A percentile compares a stretch with the other conserved stretches of the same genome.
These are phyloP conservation scores for Sibirionetta formosa DNA, from an alignment of 2,797 vertebrate genomes.

Conservation along the genomic window DNA sequence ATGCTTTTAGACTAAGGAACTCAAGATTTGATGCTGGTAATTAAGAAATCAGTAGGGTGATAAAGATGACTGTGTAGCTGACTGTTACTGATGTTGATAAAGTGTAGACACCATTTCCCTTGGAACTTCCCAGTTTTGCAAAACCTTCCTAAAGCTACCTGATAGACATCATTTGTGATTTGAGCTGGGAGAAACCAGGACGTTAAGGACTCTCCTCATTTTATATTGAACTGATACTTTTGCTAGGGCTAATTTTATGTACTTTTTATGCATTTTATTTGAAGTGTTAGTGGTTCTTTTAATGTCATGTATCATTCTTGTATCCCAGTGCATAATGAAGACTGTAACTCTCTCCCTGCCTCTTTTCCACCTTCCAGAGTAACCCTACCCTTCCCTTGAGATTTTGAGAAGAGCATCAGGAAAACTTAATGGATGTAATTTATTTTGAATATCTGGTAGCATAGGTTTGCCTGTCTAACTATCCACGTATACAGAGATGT, in stretches of 20 bases:
- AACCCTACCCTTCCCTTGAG: background rate
- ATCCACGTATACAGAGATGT: accelerated
- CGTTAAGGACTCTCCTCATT: background rate
- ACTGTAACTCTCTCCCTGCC: background rate
- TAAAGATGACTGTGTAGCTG: background rate
- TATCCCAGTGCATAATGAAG: background rate
- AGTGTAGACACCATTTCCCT: background rate
- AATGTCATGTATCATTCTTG: background rate
- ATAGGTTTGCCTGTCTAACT: accelerated
- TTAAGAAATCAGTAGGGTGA: background rate
- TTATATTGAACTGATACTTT: background rate
- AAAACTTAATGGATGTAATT: background rate
- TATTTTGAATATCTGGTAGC: background rate
- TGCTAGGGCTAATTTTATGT: background rate
- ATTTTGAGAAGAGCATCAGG: background rate
- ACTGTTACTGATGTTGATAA: background rate
- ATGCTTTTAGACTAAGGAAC: background rate
- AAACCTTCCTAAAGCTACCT: background rate
- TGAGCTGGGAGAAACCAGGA: background rate
- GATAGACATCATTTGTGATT: background rate
- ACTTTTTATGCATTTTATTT: background rate
- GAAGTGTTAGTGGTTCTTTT: background rate
- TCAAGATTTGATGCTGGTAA: background rate
- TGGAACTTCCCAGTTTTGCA: background rate
- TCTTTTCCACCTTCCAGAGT: background rate